Evolutionary conservation across 1,140 invertebrate species (phyloP), one percentile per base, ranked within the genome.

Genomic region (Gonatopus flavifemur): DNA sequence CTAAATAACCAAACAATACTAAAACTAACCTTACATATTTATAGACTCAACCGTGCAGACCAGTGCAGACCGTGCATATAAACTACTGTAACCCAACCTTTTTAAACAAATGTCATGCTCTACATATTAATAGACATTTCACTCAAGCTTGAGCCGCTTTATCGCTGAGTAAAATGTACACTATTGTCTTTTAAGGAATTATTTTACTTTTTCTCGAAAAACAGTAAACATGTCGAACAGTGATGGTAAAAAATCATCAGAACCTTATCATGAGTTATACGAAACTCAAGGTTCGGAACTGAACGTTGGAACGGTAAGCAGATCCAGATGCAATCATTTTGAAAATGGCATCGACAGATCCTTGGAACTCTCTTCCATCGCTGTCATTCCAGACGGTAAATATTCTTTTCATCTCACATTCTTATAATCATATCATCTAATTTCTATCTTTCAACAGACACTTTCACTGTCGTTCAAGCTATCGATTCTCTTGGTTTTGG

Each of bases 401-500:
- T 54, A 35, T 19, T 42, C 21, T 45, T 15, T 47, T 42, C 10
- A 25, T 32, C 19, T 25, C 28, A 28, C 16, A 30, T 36, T 5
- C 35, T 19, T 24, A 16, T 33, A 32, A 22, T 35, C 15, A 31
- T 39, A 16, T 10, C 10, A 28, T 40, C 28, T 28, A 40, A 48
- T 53, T 52, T 35, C 18, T 55, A 51, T 63, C 68, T 49, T 57
- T 58, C 78, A 80, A 51, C 73, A 92, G 93, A 94, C 77, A 92
- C 91, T n/a, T 97, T 89, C 69, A 97, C 94, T 24, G 90, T 96
- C 1, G 90, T 93, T 59, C 91, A 96, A 76, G 94, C 94, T 38
- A 93, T 98, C n/a, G 96, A 97, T 81, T 85, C 88, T 2, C 82
- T 97, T 49, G 95, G 95, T 5, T 98, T 98, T 83, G 95, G 95